Percentiles rank a stretch among this genome's conserved stretches.
Evolutionary conservation across 2,888 invertebrate genomes (phyloP).

Genomic region (Phorcus lineatus): DNA sequence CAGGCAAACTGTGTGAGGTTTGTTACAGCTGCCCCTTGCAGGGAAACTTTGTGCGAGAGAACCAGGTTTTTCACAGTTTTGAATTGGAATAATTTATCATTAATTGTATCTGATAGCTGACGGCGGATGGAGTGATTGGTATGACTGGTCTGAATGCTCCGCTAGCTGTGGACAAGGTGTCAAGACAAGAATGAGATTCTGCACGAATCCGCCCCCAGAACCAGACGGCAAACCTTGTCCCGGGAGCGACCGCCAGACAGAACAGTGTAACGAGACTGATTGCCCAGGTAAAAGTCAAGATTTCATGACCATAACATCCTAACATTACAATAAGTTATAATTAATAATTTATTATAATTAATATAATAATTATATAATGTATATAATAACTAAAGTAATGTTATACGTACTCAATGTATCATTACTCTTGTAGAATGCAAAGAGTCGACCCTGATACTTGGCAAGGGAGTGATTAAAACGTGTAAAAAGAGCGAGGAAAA

Average conservation of each 20-base stretch:
- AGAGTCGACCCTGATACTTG: not conserved
- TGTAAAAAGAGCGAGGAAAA: not conserved
- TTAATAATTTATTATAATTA: no score
- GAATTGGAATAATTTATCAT: no score
- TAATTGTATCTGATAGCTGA: not conserved
- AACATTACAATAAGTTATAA: no score
- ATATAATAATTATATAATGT: no score
- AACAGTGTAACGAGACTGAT: not conserved
- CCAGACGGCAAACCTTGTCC: not conserved
- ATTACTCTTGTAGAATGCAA: not conserved
- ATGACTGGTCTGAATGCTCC: not conserved
- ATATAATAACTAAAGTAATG: no score
- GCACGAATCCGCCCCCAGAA: not conserved
- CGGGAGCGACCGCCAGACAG: not conserved
- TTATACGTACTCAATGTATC: no score
- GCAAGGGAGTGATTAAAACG: not conserved
- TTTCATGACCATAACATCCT: no score
- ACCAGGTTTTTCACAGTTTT: no score
- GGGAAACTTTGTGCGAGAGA: no score
- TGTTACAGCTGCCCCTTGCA: no score
- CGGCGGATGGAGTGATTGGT: conserved; percentile 5
- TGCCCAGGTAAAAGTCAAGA: not conserved
- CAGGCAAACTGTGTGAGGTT: no score
- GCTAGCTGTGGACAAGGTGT: not conserved
- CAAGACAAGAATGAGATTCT: not conserved